phyloP scores from a whole-genome alignment of 2,888 invertebrate genomes.

The Tubiluchus corallicola region DNA sequence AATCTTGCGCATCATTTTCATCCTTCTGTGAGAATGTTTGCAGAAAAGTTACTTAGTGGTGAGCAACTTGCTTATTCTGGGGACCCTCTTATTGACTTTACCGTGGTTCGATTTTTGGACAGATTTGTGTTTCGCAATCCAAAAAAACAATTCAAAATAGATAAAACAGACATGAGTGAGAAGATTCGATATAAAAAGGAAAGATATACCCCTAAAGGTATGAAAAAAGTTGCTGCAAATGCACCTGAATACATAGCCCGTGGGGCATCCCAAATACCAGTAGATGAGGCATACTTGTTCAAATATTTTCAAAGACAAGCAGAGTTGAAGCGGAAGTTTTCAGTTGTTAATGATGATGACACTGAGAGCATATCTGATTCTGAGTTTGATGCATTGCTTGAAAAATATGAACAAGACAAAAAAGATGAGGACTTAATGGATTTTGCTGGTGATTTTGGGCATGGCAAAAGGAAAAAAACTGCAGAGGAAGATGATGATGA shows the following conservation, averaged over 20 bases:
- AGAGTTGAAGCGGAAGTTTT: too few relatives aligned
- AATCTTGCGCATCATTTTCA: conserved; percentile 57
- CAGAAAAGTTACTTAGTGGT: conserved; percentile 49
- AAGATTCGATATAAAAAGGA: too few relatives aligned
- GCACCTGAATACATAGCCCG: conserved; percentile 48
- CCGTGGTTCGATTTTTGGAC: conserved; percentile 72
- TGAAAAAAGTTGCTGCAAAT: too few relatives aligned
- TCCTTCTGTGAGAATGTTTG: conserved; percentile 75
- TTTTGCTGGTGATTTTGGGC: neutral
- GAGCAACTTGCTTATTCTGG: conserved; percentile 56
- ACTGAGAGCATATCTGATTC: neutral
- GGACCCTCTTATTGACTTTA: conserved; percentile 82
- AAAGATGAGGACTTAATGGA: neutral
- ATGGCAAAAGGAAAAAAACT: too few relatives aligned
- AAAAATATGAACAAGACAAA: neutral
- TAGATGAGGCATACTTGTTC: conserved; percentile 71
- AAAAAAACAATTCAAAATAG: too few relatives aligned
- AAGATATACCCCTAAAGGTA: too few relatives aligned
- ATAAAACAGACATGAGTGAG: too few relatives aligned
- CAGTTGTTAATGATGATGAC: neutral
- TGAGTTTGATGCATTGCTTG: conserved; percentile 1
- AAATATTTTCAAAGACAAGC: too few relatives aligned
- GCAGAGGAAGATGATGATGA: conserved; percentile 41
- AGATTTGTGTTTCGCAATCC: conserved; percentile 84
- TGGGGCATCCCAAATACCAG: conserved; percentile 46